Evolutionary conservation across 2,113 vertebrate species (phyloP), one percentile per base, ranked within the genome.

Genomic region (Anhinga rufa): DNA sequence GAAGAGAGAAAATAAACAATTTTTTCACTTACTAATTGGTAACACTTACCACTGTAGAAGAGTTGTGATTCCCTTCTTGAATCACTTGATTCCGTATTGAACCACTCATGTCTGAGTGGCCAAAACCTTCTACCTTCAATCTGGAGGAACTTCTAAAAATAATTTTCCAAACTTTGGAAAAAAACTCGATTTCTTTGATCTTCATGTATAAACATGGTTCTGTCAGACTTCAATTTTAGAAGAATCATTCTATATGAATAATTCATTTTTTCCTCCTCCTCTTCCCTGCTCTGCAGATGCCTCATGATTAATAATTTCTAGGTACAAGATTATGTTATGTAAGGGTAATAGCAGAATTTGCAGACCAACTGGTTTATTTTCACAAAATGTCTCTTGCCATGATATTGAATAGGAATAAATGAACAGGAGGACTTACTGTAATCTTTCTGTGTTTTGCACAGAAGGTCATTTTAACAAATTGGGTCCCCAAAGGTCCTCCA

Each of bases 281-380:
- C 38, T 40, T 40, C 9, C 20, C 12, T 51, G 14, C n/a, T 75
- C 36, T 90, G 36, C 29, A 70, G 32, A 80, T 93, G 32, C n/a
- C 21, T 79, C 93, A 82, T 81, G 25, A 92, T 96, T 85, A 80
- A 52, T 92, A 79, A 85, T 94, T 94, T 97, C 48, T 60, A 90
- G 62, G 31, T 92, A 44, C 38, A 58, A 85, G 52, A 51, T 76
- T 64, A 60, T 38, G 44, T 78, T 58, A 82, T 88, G 16, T 91
- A 89, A 86, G 36, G 29, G 48, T 78, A 94, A 81, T 87, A 69
- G 54, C 32, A 86, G 83, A 87, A 72, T 96, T 93, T 82, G 26
- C 76, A 90, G 85, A 86, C 64, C 52, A 70, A 1, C 28, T 81
- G 19, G 51, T 61, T 78, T 81, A 70, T 90, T 91, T 96, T 93